Evolutionary conservation across 2,888 invertebrate species (phyloP), one percentile per base, ranked within the genome.

Genomic region (Caenorhabditis afra): DNA sequence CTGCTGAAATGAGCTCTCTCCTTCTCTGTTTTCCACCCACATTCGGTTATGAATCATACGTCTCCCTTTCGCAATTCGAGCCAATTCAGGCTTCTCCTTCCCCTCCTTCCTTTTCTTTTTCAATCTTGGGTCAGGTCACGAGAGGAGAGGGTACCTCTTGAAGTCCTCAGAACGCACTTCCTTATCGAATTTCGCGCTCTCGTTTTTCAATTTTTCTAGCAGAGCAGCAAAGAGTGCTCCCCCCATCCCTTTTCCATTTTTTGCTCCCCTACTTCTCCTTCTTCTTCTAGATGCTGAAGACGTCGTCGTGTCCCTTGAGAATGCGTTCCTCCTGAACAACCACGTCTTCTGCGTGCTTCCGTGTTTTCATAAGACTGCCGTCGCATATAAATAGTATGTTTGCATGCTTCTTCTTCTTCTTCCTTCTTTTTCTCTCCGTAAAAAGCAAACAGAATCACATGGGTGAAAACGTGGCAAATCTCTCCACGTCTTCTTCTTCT

Each of bases 161-260:
- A 14, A 39, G 65, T 45, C 55, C 70, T 70, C 45, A 16, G 50
- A 70, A 70, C 47, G 70, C 61, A 70, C 70, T 70, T 68, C 61
- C 70, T 61, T 70, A 70, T 61, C 70, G 70, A 70, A 70, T 70
- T 61, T 55, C 61, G 16, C 41, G 7, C 41, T 41, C 41, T 3
- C 41, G 11, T 11, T 41, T 41, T 41, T 41, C 41, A 29, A 41
- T 41, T 41, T 41, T 41, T 41, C 11, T 41, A 14, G 41, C 11
- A 41, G 14, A 41, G 11, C n/a, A 41, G 41, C 11, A 11, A 3
- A 29, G 29, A 3, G 4, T 29, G 29, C 29, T 29, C 4, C 29
- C 7, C 4, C 7, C 39, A 23, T 35, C 50, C 18, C 50, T 55
- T 29, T 53, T 52, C 20, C 45, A 44, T 47, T 14, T 50, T 45